Conservation (phyloP, 1,140 invertebrate species). For the Dendrolimus punctatus region DNA sequence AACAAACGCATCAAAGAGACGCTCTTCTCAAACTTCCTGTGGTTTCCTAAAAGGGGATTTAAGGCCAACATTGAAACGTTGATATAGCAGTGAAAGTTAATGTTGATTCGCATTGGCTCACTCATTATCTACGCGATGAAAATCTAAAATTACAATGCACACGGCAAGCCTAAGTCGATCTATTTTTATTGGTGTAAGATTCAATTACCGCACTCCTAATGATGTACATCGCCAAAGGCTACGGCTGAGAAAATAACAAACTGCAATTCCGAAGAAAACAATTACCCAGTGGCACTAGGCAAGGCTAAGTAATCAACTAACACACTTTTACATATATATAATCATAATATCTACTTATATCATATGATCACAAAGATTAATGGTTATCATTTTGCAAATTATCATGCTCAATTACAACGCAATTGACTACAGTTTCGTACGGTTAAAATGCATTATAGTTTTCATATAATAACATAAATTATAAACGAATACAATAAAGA, state of each 20-base stretch:
- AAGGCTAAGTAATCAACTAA: constrained; percentile 26
- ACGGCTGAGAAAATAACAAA: constrained; percentile 37
- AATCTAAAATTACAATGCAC: constrained; percentile 62
- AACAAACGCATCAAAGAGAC: constrained; percentile 16
- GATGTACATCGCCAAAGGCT: constrained; percentile 31
- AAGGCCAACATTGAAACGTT: constrained; percentile 43
- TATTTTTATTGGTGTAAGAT: constrained; percentile 60
- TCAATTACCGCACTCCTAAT: constrained; percentile 57
- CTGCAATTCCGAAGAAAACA: constrained; percentile 29
- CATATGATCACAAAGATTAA: too few relatives aligned
- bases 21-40: constrained; percentile 42
- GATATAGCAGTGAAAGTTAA: constrained; percentile 63
- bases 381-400: too few relatives aligned
- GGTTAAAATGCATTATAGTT: too few relatives aligned
- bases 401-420: too few relatives aligned
- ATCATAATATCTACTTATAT: too few relatives aligned
- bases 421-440: too few relatives aligned
- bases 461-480: too few relatives aligned
- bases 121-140: constrained; percentile 60
- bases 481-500: too few relatives aligned
- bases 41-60: constrained; percentile 59
- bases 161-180: constrained; percentile 35
- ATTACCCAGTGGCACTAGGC: constrained; percentile 15
- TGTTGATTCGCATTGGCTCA: constrained; percentile 52
- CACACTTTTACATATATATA: too few relatives aligned